These are phyloP conservation scores for Clarias platycephalus DNA, from an alignment of 2,797 vertebrate species.

Conservation along the genomic window DNA sequence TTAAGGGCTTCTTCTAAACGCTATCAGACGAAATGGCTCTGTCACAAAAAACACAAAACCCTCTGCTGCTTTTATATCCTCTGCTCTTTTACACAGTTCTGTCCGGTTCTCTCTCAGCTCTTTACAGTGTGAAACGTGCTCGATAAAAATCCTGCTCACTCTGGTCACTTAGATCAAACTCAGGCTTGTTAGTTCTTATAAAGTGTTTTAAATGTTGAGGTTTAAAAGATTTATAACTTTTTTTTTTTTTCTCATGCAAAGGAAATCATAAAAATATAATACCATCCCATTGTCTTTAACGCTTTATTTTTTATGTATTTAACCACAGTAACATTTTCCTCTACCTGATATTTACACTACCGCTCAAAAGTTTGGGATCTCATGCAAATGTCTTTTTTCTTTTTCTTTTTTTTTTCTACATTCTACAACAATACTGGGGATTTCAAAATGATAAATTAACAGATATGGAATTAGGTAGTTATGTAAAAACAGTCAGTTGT, in stretches of 20 bases:
- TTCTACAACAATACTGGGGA: too few relatives aligned
- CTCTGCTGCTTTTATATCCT: slow-evolving; percentile 47
- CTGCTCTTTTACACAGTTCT: slow-evolving; percentile 62
- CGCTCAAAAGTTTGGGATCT: too few relatives aligned
- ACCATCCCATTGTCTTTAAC: neutral
- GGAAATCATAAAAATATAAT: neutral
- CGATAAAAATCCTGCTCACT: neutral
- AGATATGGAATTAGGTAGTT: too few relatives aligned
- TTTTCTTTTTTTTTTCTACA: too few relatives aligned
- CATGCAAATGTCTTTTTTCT: too few relatives aligned
- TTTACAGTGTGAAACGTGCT: neutral
- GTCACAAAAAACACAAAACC: neutral
- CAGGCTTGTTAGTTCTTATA: neutral
- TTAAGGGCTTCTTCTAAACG: neutral
- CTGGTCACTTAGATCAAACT: slow-evolving; percentile 44
- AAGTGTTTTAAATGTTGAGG: neutral
- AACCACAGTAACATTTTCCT: neutral
- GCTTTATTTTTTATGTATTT: neutral
- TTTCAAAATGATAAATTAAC: too few relatives aligned
- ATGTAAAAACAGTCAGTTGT: too few relatives aligned
- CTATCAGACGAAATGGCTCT: slow-evolving; percentile 2
- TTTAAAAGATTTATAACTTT: neutral
- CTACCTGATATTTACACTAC: neutral
- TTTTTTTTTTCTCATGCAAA: neutral
- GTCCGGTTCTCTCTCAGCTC: slow-evolving; percentile 56